A percentile compares a stretch with the other conserved stretches of the same genome.
These are phyloP conservation scores for Tipula lateralis DNA, from an alignment of 2,888 invertebrate genomes.

Conservation along the genomic window DNA sequence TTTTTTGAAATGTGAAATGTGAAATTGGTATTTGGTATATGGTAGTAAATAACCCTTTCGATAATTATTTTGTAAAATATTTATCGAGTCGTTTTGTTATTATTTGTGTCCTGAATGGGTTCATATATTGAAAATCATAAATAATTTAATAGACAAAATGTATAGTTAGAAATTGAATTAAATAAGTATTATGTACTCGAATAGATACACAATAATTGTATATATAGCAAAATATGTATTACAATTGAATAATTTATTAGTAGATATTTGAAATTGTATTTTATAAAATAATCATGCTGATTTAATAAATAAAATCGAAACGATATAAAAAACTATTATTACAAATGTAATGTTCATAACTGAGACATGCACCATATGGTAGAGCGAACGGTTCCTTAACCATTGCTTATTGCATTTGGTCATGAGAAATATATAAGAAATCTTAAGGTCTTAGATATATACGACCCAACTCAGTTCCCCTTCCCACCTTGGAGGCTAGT, in stretches of 20 bases:
- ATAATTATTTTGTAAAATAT: neutral
- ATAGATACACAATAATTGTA: too few relatives aligned
- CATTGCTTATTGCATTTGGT: too few relatives aligned
- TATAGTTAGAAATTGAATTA: neutral
- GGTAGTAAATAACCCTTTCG: neutral
- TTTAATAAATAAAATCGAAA: neutral
- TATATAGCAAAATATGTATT: neutral
- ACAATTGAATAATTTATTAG: constrained; percentile 1
- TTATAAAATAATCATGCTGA: neutral
- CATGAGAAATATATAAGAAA: too few relatives aligned
- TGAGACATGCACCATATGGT: neutral
- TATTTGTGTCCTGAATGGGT: neutral
- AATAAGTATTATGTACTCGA: neutral
- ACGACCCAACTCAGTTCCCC: too few relatives aligned
- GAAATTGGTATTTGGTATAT: neutral
- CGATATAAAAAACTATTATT: neutral
- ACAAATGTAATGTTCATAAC: neutral
- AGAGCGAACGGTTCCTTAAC: neutral
- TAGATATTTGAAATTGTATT: neutral
- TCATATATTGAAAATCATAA: neutral
- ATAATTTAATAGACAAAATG: neutral
- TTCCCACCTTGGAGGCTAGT: too few relatives aligned
- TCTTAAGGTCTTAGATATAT: too few relatives aligned
- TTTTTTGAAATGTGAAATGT: neutral
- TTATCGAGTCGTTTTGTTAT: neutral